Evolutionary conservation across 2,888 invertebrate genomes (phyloP), one percentile per base, ranked within the genome.

Genomic region (Cecidostiba fungosa): DNA sequence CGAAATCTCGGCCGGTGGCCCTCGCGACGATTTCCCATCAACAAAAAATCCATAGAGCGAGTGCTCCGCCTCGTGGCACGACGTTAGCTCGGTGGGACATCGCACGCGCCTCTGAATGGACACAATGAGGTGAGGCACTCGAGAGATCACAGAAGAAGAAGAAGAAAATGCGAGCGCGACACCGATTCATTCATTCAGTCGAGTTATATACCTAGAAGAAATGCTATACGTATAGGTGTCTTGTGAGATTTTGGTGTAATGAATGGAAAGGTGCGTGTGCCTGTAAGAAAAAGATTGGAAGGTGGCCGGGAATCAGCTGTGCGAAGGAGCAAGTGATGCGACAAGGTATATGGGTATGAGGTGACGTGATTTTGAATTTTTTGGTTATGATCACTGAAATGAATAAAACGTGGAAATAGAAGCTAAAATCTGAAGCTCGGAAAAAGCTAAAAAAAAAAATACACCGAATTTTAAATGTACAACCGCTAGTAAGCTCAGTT

Each of bases 91-190:
- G 54, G n/a, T 23, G n/a, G 54, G 54, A 59, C 8, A n/a, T 59
- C 54, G 54, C 54, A 59, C 54, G 54, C 54, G 54, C 54, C 54
- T 59, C 54, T n/a, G 54, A 59, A 59, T 59, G n/a, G 54, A n/a
- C 54, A 59, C 54, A 59, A 59, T 59, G 23, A n/a, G 54, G 6
- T n/a, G n/a, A 59, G n/a, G 6, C 23, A 19, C 54, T 59, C 54
- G 54, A 59, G n/a, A 59, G 54, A 59, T 19, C n/a, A 59, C 54
- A 59, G 54, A 59, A 59, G 23, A 59, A 59, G 54, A 59, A 59
- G 23, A 59, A 23, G 54, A 59, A 59, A 59, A n/a, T 59, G 54
- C 54, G n/a, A 59, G n/a, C 19, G 54, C 54, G 54, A 54, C n/a
- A 54, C 54, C 54, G 4, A 54, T 54, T 54, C 54, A 5, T 50